Percentiles rank a stretch among this genome's conserved stretches.
These are phyloP conservation scores for Petrophora chlorosata DNA, from an alignment of 2,888 invertebrate species.

Conservation along the genomic window DNA sequence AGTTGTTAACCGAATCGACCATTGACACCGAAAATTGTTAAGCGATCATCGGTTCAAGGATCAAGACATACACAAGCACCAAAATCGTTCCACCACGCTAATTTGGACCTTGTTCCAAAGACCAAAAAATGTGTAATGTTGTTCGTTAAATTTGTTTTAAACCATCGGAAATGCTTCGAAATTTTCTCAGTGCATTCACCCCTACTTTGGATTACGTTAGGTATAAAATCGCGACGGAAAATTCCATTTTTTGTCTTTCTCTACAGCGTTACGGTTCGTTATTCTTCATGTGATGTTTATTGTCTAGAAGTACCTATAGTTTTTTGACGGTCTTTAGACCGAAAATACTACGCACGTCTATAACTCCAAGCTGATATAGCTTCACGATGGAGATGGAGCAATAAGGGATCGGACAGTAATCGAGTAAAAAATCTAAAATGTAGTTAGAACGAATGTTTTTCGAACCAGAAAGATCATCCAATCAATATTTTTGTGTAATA, in stretches of 20 bases:
- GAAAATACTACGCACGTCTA: too few relatives aligned
- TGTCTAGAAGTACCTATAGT: too few relatives aligned
- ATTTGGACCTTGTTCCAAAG: background rate
- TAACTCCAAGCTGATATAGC: too few relatives aligned
- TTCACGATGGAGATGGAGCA: too few relatives aligned
- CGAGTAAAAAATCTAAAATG: too few relatives aligned
- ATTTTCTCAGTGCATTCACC: slow-evolving; percentile 22
- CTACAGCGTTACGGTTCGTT: slow-evolving; percentile 22
- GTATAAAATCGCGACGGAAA: slow-evolving; percentile 26
- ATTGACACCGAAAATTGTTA: slow-evolving; percentile 31
- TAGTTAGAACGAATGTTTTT: too few relatives aligned
- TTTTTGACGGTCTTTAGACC: too few relatives aligned
- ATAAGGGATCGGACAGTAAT: too few relatives aligned
- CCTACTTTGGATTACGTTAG: background rate
- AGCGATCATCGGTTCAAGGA: slow-evolving; percentile 27
- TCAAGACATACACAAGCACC: slow-evolving; percentile 13
- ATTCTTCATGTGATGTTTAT: slow-evolving; percentile 13
- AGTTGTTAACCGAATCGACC: slow-evolving; percentile 32
- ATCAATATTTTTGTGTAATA: too few relatives aligned
- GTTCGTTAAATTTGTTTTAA: slow-evolving; percentile 3
- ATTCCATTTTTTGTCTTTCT: slow-evolving; percentile 26
- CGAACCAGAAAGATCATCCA: too few relatives aligned
- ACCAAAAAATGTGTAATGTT: background rate
- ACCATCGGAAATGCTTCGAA: slow-evolving; percentile 20
- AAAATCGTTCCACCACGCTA: background rate